Evolutionary conservation across 2,888 invertebrate genomes (phyloP), one percentile per base, ranked within the genome.

Genomic region (Monoplex corrugatus): DNA sequence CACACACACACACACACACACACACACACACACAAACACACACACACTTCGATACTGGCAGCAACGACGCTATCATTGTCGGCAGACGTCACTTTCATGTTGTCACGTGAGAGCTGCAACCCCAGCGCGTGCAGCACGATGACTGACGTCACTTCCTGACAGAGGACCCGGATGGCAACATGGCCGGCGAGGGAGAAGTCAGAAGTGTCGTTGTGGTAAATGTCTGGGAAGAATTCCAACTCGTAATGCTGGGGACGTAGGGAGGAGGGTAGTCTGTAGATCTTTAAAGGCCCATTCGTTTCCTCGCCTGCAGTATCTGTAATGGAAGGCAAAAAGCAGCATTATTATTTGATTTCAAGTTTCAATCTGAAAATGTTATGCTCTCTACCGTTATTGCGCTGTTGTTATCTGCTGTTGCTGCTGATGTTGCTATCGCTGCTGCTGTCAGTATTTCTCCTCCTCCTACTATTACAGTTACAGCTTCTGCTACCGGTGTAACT

Each of bases 121-220:
- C 63, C 88, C 2, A 82, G 40, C 38, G 88, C 88, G 44, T 88
- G 88, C 63, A 88, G 32, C 32, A 83, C 57, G n/a, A 88, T 40
- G 5, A 63, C 63, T 63, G 88, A 88, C 38, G 88, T 88, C 32
- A 40, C 44, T 63, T 88, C 43, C 50, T 43, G 40, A 44, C 88
- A 83, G 6, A 88, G 63, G 8, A 88, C 44, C 80, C 82, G 82
- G 44, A 88, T 88, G 82, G 8, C 44, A 8, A 88, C 88, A 1
- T n/a, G 57, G 44, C 88, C 88, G n/a, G 35, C 5, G 13, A 83
- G 82, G 83, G 8, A 19, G 68, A 88, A 88, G 13, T 68, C 3
- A 5, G 43, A 19, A 10, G 82, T 38, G 40, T 68, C 28, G 32
- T 1, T 1, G 32, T 28, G 40, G 83, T 83, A 88, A 35, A 88